Evolutionary conservation across 2,888 invertebrate species (phyloP), one percentile per base, ranked within the genome.

Genomic region (Torymus texanus): DNA sequence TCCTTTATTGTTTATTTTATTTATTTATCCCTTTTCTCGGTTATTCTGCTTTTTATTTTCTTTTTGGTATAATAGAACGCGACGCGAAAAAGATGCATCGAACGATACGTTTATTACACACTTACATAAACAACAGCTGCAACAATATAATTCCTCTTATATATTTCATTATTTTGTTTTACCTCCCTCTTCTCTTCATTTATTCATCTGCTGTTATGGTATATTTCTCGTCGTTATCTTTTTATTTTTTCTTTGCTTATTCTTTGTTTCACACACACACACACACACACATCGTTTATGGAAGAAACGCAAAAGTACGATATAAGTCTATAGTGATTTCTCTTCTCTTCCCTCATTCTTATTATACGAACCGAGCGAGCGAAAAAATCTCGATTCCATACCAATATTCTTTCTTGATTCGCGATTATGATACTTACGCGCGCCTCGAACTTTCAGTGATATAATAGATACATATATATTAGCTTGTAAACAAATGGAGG

Each of bases 81-180:
- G 50, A 68, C 41, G 50, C 53, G 68, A 73, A 74, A 75, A 78
- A 73, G 62, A 68, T 68, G 59, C 58, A 75, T 72, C 41, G 55
- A 70, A 68, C 62, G 29, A 59, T 75, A 75, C 41, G 50, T 75
- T 75, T 75, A 72, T 75, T 67, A 72, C 66, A 80, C 75, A 79
- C 58, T 62, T 68, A 78, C 56, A 67, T 71, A 66, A 66, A 79
- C 51, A 66, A 75, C 59, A 79, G 58, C 29, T 14, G 59, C 53
- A 75, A 75, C 63, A 75, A 61, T 58, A 72, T 65, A 77, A 24
- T 62, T 56, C 29, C 62, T 8, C 41, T 24, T 61, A 63, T 62
- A 13, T 71, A 53, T 78, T 53, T 72, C 41, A 41, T 41, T 8
- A 41, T 41, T 41, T 41, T 41, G 21, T 21, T 21, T 21, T 21